Conservation (phyloP, 2,797 vertebrate genomes). For the Graptemys geographica region DNA sequence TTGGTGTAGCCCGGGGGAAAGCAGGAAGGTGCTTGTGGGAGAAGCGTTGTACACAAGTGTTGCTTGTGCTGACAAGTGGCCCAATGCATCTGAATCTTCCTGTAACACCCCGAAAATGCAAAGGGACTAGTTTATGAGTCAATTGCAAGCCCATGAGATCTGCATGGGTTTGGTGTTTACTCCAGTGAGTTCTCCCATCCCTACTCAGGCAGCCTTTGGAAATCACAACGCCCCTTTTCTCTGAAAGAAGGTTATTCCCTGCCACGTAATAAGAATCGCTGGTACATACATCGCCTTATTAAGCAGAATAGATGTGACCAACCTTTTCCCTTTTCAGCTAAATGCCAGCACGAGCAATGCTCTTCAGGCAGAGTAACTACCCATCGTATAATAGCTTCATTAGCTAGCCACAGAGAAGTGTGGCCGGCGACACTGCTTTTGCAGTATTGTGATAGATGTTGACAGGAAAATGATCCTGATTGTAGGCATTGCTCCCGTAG, state of each 20-base stretch:
- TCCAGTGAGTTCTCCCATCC: rapidly evolving
- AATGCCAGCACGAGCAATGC: not conserved
- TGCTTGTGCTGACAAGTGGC: not conserved
- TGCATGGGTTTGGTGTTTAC: rapidly evolving
- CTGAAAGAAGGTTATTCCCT: not conserved
- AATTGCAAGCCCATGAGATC: not conserved
- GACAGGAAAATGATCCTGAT: not conserved
- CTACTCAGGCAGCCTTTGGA: rapidly evolving
- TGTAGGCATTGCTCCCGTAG: not conserved
- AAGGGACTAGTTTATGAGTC: rapidly evolving
- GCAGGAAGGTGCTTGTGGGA: not conserved
- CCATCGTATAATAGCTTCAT: not conserved
- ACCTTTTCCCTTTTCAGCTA: not conserved
- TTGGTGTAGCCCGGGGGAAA: not conserved
- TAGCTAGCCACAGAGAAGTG: not conserved
- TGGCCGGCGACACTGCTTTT: not conserved
- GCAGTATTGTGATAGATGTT: not conserved
- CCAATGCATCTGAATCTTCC: not conserved
- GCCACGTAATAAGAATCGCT: rapidly evolving
- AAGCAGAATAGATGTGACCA: not conserved
- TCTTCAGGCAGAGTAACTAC: not conserved
- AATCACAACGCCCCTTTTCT: rapidly evolving
- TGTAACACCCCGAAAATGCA: rapidly evolving
- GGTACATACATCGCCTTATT: not conserved
- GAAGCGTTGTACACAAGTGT: too few species aligned